Conservation (phyloP, 2,888 invertebrate species). For the Drosophila subquinaria region DNA sequence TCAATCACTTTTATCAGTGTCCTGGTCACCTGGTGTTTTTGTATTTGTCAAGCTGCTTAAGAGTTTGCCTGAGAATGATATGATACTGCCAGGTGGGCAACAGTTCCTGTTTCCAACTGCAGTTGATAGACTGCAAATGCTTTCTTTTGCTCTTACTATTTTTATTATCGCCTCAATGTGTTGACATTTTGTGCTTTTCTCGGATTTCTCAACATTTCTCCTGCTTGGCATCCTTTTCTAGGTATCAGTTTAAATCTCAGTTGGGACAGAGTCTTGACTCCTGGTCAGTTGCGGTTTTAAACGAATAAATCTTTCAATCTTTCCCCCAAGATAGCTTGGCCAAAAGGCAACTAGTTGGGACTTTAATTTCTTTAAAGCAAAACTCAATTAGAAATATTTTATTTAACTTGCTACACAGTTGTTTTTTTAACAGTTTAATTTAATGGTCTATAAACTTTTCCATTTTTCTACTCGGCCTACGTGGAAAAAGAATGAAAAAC, state of each 20-base stretch:
- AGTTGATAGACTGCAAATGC: conserved; percentile 29
- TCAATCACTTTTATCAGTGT: not conserved
- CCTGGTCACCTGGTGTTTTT: not conserved
- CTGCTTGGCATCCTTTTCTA: conserved; percentile 1
- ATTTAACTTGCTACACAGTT: conserved; percentile 20
- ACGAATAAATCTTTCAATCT: too few relatives aligned
- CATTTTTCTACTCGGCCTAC: conserved; percentile 59
- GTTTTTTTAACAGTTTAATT: conserved; percentile 35
- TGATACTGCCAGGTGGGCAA: too few relatives aligned
- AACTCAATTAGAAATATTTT: conserved; percentile 14
- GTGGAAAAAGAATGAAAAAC: conserved; percentile 36
- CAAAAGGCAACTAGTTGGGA: not conserved
- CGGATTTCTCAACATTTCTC: conserved; percentile 27
- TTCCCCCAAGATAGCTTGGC: not conserved
- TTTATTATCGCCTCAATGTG: conserved; percentile 36
- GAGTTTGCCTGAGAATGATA: conserved; percentile 34
- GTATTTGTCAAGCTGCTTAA: conserved; percentile 54
- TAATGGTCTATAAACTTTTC: conserved; percentile 59
- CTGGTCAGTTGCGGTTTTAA: conserved; percentile 3
- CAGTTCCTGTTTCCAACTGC: conserved; percentile 28
- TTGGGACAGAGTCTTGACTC: conserved; percentile 15
- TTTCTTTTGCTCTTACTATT: conserved; percentile 13
- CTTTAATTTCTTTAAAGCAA: not conserved
- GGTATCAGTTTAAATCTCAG: conserved; percentile 10
- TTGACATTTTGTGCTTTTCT: conserved; percentile 49